Conservation (phyloP, 2,113 vertebrate genomes). For the Cyanistes caeruleus region DNA sequence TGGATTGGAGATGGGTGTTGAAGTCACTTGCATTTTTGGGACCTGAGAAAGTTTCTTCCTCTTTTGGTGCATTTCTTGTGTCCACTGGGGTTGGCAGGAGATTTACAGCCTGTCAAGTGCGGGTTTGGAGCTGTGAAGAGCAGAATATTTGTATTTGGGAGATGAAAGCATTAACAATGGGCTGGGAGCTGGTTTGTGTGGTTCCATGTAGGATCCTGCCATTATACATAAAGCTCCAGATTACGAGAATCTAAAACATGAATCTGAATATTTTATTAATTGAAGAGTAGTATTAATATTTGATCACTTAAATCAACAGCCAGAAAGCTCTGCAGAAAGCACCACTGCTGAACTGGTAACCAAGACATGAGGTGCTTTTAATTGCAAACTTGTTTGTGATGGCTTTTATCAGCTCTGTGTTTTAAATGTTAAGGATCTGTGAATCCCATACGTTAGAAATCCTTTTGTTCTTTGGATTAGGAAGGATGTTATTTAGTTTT, state of each 20-base stretch:
- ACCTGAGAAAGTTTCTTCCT: background rate
- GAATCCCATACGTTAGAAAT: background rate
- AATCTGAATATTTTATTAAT: conserved; percentile 30
- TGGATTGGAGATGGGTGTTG: background rate
- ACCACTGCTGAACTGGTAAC: background rate
- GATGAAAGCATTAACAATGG: background rate
- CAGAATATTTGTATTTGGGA: background rate
- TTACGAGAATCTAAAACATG: background rate
- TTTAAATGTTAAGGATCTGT: background rate
- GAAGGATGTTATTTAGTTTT: background rate
- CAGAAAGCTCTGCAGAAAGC: background rate
- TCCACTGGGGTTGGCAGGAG: background rate
- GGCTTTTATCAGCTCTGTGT: background rate
- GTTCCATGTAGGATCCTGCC: background rate
- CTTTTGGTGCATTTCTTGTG: background rate
- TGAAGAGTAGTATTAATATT: conserved; percentile 36
- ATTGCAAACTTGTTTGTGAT: background rate
- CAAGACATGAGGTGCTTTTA: background rate
- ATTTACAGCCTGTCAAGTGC: background rate
- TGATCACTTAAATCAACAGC: conserved; percentile 20
- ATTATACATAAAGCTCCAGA: background rate
- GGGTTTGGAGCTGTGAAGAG: background rate
- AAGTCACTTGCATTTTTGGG: background rate
- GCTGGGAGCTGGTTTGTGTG: background rate
- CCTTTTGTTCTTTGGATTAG: background rate